A percentile compares a stretch with the other conserved stretches of the same genome.
Evolutionary conservation across 2,113 vertebrate genomes (phyloP).

Genomic region (Kryptolebias marmoratus): DNA sequence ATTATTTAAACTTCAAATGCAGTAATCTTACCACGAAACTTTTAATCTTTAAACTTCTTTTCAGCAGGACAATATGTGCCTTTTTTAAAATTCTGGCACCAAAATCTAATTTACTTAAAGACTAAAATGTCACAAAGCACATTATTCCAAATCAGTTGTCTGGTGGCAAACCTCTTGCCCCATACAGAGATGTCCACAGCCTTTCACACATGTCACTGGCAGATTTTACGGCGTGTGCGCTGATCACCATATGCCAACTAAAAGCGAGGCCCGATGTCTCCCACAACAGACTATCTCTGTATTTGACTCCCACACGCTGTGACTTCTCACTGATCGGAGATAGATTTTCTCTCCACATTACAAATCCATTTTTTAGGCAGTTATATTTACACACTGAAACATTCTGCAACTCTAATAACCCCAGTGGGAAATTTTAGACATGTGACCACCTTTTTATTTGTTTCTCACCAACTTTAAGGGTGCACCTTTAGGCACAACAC

Average conservation of each 20-base stretch:
- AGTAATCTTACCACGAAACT: neutral
- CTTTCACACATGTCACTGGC: constrained; percentile 67
- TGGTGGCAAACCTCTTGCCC: constrained; percentile 38
- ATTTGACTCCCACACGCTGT: constrained; percentile 55
- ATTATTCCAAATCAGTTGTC: constrained; percentile 36
- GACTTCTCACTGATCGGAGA: constrained; percentile 21
- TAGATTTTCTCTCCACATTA: constrained; percentile 16
- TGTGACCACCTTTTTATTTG: neutral
- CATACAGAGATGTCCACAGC: constrained; percentile 46
- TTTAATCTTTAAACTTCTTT: neutral
- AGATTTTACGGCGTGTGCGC: constrained; percentile 71
- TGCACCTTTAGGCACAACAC: constrained; percentile 1
- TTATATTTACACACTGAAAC: constrained; percentile 20
- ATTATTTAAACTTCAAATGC: neutral
- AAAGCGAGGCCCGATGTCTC: constrained; percentile 61
- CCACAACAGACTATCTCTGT: constrained; percentile 57
- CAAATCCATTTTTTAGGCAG: constrained; percentile 17
- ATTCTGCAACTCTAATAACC: constrained; percentile 9
- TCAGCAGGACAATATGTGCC: neutral
- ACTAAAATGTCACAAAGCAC: constrained; percentile 24
- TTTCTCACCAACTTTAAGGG: neutral
- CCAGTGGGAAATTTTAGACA: neutral
- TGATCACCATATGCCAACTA: constrained; percentile 71
- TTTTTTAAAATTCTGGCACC: neutral
- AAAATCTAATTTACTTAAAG: constrained; percentile 16